Conservation (phyloP, 2,888 invertebrate genomes). For the Sphaeridia pumilis region DNA sequence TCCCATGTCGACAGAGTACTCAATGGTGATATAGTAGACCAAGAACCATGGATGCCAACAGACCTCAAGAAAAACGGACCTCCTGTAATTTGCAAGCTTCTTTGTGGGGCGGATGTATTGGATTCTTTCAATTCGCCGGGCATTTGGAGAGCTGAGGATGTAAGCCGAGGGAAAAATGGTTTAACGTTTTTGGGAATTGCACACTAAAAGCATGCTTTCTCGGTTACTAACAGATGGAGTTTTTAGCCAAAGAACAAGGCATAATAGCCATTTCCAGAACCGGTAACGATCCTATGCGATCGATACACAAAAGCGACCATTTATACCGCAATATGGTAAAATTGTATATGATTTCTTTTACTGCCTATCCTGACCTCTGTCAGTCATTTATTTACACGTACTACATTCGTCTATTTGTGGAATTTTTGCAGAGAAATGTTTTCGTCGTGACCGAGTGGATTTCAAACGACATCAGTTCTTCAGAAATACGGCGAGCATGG, state of each 20-base stretch:
- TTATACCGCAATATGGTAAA: constrained; percentile 68
- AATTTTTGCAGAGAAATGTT: constrained; percentile 84
- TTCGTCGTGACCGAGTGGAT: constrained; percentile 86
- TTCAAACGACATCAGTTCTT: constrained; percentile 85
- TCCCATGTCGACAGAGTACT: constrained; percentile 48
- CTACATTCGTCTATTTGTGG: too few relatives aligned
- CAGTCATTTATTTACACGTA: too few relatives aligned
- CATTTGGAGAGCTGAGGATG: constrained; percentile 82
- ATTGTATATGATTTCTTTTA: too few relatives aligned
- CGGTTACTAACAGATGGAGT: constrained; percentile 81
- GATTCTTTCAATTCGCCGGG: constrained; percentile 85
- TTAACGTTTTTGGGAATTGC: too few relatives aligned
- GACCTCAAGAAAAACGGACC: constrained; percentile 43
- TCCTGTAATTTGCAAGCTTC: constrained; percentile 59
- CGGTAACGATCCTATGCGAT: constrained; percentile 70
- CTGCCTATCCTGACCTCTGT: too few relatives aligned
- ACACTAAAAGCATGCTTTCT: too few relatives aligned
- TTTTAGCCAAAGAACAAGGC: constrained; percentile 74
- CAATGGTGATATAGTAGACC: constrained; percentile 43
- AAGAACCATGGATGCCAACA: constrained; percentile 50
- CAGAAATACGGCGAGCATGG: constrained; percentile 67
- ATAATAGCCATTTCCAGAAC: constrained; percentile 76
- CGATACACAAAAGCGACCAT: constrained; percentile 84
- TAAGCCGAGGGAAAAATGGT: constrained; percentile 46
- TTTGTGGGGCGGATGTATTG: constrained; percentile 86